Evolutionary conservation across 2,888 invertebrate species (phyloP), one percentile per base, ranked within the genome.

Genomic region (Malthinus seriepunctatus): DNA sequence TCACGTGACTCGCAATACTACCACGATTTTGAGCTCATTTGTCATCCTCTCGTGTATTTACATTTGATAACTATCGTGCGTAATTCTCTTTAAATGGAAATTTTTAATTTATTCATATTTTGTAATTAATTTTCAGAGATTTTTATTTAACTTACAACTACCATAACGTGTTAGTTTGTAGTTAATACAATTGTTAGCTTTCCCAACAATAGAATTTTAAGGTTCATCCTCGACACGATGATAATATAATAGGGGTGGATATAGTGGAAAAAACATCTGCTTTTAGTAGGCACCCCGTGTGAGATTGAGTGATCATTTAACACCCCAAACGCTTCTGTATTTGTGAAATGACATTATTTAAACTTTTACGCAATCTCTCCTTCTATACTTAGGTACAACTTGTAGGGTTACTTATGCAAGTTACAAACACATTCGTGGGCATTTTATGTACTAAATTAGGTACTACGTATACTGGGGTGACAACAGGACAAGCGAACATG

Each of bases 1-100:
- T 76, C 71, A 74, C 75, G 75, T 74, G 73, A 71, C 58, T 51
- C 45, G 23, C 44, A 53, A 50, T 52, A 55, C 48, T 51, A 49
- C 57, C 58, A 61, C 37, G 39, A 42, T 54, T 54, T 37, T 35
- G n/a, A 33, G 35, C 51, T 50, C 39, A 56, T 48, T 51, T 57
- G 51, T 48, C 57, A 35, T 51, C 56, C 56, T 38, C 33, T 11
- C 38, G 34, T 55, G 32, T 50, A 55, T 48, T 58, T 54, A 39
- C 51, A 51, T 51, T 44, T 32, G 23, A 23, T 23, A 23, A 23
- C 3, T 23, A 23, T 23, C 23, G 23, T 23, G 46, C 56, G 39
- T n/a, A 42, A 42, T 42, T 42, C 23, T 15, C 39, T 42, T 42
- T 8, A 42, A 42, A 42, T 42, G 9, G 15, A 42, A 42, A 42